phyloP scores from a whole-genome alignment of 2,113 vertebrate species.

The Thamnaconus septentrionalis region DNA sequence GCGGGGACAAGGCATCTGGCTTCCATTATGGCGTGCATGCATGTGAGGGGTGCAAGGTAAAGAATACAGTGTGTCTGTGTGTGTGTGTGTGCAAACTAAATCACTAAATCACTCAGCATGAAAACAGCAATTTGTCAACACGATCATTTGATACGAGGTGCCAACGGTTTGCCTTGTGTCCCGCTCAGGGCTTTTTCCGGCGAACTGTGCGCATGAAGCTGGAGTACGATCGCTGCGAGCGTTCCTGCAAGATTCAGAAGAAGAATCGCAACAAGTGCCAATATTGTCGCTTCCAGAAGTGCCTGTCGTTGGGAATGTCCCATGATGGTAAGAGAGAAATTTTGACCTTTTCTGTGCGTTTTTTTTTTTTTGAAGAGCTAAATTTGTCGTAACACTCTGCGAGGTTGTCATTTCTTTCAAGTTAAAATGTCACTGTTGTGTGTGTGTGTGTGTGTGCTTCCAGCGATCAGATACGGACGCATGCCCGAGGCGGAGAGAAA shows the following conservation, averaged over 20 bases:
- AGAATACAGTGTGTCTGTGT: not conserved
- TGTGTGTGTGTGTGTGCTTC: conserved; percentile 12
- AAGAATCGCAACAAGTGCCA: conserved; percentile 99
- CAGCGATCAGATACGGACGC: conserved; percentile 94
- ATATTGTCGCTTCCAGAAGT: conserved; percentile 99
- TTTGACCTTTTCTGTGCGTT: not conserved
- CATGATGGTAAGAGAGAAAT: conserved; percentile 85
- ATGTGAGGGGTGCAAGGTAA: conserved; percentile 97
- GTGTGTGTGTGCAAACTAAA: not conserved
- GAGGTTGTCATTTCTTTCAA: not conserved
- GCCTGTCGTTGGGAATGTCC: conserved; percentile 94
- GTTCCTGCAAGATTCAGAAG: conserved; percentile 95
- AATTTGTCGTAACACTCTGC: not conserved
- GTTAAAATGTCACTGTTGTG: not conserved
- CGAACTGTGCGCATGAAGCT: conserved; percentile 96
- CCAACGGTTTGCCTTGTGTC: conserved; percentile 12
- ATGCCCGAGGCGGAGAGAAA: conserved; percentile 98
- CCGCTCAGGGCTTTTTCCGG: conserved; percentile 91
- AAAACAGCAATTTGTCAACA: not conserved
- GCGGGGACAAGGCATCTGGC: conserved; percentile 94
- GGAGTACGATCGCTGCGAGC: conserved; percentile 92
- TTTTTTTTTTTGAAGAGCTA: not conserved
- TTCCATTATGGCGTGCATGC: conserved; percentile 98
- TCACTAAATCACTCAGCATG: not conserved
- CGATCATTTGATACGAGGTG: not conserved